phyloP scores from a whole-genome alignment of 2,113 vertebrate genomes.

The Vulpes ferrilata region DNA sequence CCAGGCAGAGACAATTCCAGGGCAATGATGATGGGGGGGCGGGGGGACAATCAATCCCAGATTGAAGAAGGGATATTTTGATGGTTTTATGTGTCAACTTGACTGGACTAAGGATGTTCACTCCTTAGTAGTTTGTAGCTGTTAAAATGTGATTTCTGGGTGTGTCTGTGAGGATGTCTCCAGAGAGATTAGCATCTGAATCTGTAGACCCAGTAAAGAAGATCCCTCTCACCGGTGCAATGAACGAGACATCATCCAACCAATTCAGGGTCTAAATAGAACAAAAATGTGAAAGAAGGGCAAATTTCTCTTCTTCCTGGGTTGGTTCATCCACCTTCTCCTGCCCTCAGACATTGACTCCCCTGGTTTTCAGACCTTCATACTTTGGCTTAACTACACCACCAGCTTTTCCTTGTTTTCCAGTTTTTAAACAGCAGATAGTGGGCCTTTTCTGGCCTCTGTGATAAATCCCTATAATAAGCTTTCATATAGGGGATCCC shows the following conservation, averaged over 20 bases:
- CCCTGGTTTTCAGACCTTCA: neutral
- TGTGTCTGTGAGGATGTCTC: neutral
- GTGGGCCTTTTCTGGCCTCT: neutral
- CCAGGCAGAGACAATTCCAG: neutral
- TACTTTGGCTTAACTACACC: neutral
- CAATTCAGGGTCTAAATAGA: neutral
- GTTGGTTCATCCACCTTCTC: neutral
- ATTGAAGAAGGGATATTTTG: too few relatives aligned
- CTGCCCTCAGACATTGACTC: neutral
- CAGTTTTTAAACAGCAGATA: neutral
- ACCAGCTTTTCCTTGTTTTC: neutral
- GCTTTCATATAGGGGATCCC: neutral
- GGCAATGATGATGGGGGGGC: too few relatives aligned
- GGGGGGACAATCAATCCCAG: rapidly evolving
- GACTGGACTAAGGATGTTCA: neutral
- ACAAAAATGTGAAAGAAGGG: neutral
- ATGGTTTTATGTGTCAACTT: neutral
- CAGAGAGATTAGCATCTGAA: neutral
- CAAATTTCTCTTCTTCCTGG: neutral
- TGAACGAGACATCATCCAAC: neutral
- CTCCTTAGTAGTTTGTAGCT: neutral
- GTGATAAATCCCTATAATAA: neutral
- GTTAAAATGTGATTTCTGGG: neutral
- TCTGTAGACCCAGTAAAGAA: neutral
- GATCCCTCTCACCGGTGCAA: neutral